phyloP scores from a whole-genome alignment of 1,140 invertebrate genomes.

The Caerostris extrusa region DNA sequence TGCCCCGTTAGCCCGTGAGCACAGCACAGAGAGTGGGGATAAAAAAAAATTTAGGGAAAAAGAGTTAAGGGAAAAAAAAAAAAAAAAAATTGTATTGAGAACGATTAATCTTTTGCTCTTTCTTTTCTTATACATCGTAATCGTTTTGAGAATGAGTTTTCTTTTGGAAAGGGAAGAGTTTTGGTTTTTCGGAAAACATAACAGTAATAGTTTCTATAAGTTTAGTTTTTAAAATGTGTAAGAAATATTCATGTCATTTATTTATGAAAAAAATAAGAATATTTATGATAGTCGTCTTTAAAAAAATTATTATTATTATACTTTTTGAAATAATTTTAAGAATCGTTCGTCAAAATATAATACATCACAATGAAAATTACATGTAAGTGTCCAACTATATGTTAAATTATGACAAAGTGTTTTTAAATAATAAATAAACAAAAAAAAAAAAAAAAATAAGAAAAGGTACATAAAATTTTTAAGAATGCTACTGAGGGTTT shows the following conservation, averaged over 20 bases:
- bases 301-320: neutral
- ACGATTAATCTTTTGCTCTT: slow-evolving; percentile 75
- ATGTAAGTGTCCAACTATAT: too few species aligned
- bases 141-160: slow-evolving; percentile 60
- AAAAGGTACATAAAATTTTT: too few species aligned
- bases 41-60: neutral
- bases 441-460: too few species aligned
- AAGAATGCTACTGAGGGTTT: too few species aligned
- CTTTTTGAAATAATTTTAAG: neutral
- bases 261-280: neutral
- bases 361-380: too few species aligned
- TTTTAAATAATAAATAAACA: too few species aligned
- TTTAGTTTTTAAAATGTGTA: neutral
- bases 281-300: neutral
- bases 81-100: neutral
- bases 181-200: slow-evolving; percentile 1
- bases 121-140: slow-evolving; percentile 62
- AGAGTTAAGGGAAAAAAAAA: slow-evolving; percentile 40
- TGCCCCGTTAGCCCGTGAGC: slow-evolving; percentile 23
- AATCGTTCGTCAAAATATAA: neutral
- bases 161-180: slow-evolving; percentile 1
- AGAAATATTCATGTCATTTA: neutral
- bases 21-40: neutral
- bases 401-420: too few species aligned
- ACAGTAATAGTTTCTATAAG: neutral